phyloP scores from a whole-genome alignment of 92 coral and sea anemone species.

The Virgularia gustaviana region DNA sequence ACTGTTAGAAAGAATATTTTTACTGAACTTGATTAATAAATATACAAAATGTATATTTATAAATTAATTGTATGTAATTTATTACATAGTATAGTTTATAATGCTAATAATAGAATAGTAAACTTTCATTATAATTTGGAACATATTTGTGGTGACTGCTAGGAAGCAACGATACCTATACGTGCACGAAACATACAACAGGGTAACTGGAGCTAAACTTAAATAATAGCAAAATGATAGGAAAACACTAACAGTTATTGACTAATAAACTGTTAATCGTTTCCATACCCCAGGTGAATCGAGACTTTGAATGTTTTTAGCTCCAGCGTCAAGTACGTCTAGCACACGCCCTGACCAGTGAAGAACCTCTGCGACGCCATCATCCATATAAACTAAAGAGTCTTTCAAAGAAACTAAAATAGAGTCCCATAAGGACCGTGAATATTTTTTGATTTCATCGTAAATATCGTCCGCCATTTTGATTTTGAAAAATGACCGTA shows the following conservation, averaged over 20 bases:
- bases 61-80: no score
- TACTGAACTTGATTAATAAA: no score
- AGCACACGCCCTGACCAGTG: slow-evolving; percentile 89
- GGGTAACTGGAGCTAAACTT: no score
- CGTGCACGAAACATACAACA: no score
- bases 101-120: no score
- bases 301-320: slow-evolving; percentile 67
- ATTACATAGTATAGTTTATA: no score
- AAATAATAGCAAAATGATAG: neutral
- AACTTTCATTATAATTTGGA: no score
- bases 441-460: slow-evolving; percentile 6
- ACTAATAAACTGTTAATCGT: neutral
- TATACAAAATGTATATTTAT: no score
- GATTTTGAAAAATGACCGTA: slow-evolving; percentile 15
- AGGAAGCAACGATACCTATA: no score
- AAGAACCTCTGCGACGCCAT: slow-evolving; percentile 78
- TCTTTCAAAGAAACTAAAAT: slow-evolving; percentile 82
- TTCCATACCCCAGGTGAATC: slow-evolving; percentile 64
- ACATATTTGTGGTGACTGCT: no score
- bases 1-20: no score
- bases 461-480: slow-evolving; percentile 93
- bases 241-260: neutral
- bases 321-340: slow-evolving; percentile 79
- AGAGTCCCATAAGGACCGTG: slow-evolving; percentile 63
- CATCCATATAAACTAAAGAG: slow-evolving; percentile 84